Conservation (phyloP, 2,113 vertebrate genomes). For the Cyphomyrus discorhynchus region DNA sequence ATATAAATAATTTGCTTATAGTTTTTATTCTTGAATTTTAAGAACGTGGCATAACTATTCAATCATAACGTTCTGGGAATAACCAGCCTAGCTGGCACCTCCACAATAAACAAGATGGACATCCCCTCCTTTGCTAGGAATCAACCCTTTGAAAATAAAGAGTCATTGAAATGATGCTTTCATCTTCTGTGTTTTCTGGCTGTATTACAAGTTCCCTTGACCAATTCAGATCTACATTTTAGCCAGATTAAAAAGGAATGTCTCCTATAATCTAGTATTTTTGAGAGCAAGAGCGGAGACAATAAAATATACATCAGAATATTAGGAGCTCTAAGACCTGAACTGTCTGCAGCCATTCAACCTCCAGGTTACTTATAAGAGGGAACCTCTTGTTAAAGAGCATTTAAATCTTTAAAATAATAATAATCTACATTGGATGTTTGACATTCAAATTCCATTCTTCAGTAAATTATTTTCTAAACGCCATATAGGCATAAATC, state of each 20-base stretch:
- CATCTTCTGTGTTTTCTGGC: neutral
- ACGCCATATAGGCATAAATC: conserved; percentile 33
- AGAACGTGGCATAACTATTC: conserved; percentile 40
- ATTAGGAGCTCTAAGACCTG: neutral
- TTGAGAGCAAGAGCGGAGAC: neutral
- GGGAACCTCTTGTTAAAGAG: neutral
- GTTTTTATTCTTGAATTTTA: conserved; percentile 46
- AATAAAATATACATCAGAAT: neutral
- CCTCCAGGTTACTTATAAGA: neutral
- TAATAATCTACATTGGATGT: neutral
- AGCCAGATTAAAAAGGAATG: conserved; percentile 4
- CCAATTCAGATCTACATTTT: neutral
- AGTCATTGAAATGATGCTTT: conserved; percentile 26
- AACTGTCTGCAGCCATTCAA: neutral
- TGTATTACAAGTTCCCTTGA: neutral
- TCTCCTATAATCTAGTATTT: conserved; percentile 26
- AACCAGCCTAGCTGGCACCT: conserved; percentile 56
- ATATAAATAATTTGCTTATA: conserved; percentile 1
- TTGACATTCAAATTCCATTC: conserved; percentile 50
- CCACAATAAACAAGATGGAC: conserved; percentile 52
- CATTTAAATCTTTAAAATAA: neutral
- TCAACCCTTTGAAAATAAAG: conserved; percentile 38
- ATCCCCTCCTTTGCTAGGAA: conserved; percentile 32
- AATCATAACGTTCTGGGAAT: conserved; percentile 62
- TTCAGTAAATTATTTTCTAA: conserved; percentile 41